These are phyloP conservation scores for western clawed frog (Xenopus tropicalis) DNA, from an alignment of 2,113 vertebrate species.

Conservation along the genomic window DNA sequence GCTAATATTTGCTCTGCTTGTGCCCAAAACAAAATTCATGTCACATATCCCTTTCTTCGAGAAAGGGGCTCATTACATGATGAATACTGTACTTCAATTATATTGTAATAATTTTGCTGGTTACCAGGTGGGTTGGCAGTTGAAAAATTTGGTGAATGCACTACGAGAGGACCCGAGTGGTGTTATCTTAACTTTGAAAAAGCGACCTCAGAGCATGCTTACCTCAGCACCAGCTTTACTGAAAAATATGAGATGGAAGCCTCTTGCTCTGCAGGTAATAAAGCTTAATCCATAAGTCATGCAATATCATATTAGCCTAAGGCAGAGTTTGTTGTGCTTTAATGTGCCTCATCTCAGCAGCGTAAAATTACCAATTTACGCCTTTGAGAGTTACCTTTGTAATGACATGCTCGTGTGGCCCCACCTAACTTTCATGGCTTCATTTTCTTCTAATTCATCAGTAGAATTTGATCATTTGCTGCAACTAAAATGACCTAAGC, in stretches of 20 bases:
- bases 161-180: slow-evolving; percentile 96
- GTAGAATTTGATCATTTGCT: not conserved
- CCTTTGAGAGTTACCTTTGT: slow-evolving; percentile 52
- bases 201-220: slow-evolving; percentile 98
- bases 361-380: slow-evolving; percentile 62
- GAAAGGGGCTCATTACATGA: slow-evolving; percentile 70
- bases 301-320: slow-evolving; percentile 76
- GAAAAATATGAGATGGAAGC: slow-evolving; percentile 99
- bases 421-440: not conserved
- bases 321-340: slow-evolving; percentile 73
- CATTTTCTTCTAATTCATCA: not conserved
- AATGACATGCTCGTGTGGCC: not conserved
- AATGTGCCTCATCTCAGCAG: slow-evolving; percentile 76
- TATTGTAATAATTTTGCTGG: slow-evolving; percentile 78
- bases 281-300: slow-evolving; percentile 82
- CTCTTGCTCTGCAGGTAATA: slow-evolving; percentile 96
- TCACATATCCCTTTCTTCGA: slow-evolving; percentile 37
- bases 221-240: slow-evolving; percentile 98
- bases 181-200: slow-evolving; percentile 99
- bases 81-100: slow-evolving; percentile 75
- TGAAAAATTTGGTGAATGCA: slow-evolving; percentile 98
- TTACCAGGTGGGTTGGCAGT: slow-evolving; percentile 97
- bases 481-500: not conserved
- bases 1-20: not conserved
- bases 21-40: slow-evolving; percentile 8